Percentiles rank a stretch among this genome's conserved stretches.
Evolutionary conservation across 1,140 invertebrate species (phyloP).

Genomic region (Drosophila melanica): DNA sequence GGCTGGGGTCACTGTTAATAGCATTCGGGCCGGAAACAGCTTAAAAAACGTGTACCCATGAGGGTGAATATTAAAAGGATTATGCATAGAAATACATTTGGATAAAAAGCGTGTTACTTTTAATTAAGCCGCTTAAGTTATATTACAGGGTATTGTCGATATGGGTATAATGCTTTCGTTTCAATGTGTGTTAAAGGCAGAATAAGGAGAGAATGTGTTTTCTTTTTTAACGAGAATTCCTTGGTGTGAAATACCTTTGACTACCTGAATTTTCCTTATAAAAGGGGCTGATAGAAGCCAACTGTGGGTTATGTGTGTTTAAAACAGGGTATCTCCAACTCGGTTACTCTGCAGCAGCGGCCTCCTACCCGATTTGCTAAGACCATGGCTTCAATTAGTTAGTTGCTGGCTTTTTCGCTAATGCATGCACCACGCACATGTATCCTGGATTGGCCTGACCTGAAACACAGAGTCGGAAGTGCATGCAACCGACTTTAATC

Average conservation of each 20-base stretch:
- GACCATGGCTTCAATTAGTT: background rate
- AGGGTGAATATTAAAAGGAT: slow-evolving; percentile 2
- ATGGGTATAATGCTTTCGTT: too few relatives aligned
- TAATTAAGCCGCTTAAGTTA: too few relatives aligned
- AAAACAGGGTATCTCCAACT: too few relatives aligned
- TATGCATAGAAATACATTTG: background rate
- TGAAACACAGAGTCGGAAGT: slow-evolving; percentile 2
- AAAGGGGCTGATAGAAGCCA: too few relatives aligned
- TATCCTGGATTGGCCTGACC: slow-evolving; percentile 10
- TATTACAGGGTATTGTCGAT: too few relatives aligned
- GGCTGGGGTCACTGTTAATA: background rate
- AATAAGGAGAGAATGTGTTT: too few relatives aligned
- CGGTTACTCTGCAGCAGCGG: too few relatives aligned
- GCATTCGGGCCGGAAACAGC: background rate
- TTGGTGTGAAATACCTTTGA: too few relatives aligned
- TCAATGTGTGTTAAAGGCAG: too few relatives aligned
- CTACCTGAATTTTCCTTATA: too few relatives aligned
- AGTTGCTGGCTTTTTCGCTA: background rate
- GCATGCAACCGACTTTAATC: background rate
- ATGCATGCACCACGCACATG: slow-evolving; percentile 9
- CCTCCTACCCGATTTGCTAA: background rate
- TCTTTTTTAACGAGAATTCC: too few relatives aligned
- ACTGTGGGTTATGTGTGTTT: too few relatives aligned
- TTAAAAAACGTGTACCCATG: background rate
- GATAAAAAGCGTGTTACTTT: background rate